phyloP scores from a whole-genome alignment of 2,113 vertebrate species.

The Myrmophylax atrothorax region DNA sequence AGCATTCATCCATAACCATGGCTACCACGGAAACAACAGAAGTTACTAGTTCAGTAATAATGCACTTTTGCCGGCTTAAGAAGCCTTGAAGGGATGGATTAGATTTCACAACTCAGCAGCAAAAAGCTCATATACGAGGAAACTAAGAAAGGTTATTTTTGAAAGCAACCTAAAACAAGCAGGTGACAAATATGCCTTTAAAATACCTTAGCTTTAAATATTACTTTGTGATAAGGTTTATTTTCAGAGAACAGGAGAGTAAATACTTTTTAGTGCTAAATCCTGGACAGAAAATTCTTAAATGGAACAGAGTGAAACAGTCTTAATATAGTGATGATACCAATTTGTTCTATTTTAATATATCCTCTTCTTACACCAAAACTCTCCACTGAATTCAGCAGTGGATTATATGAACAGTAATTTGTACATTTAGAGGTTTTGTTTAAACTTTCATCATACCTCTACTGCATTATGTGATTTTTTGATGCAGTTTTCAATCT shows the following conservation, averaged over 20 bases:
- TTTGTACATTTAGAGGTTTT: slow-evolving; percentile 82
- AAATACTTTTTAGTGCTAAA: slow-evolving; percentile 32
- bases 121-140: slow-evolving; percentile 39
- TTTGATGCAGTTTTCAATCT: slow-evolving; percentile 86
- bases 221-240: slow-evolving; percentile 7
- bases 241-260: slow-evolving; percentile 20
- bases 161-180: slow-evolving; percentile 43
- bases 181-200: background rate
- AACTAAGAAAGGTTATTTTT: slow-evolving; percentile 62
- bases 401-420: slow-evolving; percentile 77
- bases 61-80: slow-evolving; percentile 57
- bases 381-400: slow-evolving; percentile 78
- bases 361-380: slow-evolving; percentile 69
- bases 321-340: slow-evolving; percentile 57
- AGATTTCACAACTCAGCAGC: slow-evolving; percentile 53
- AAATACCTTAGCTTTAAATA: slow-evolving; percentile 15
- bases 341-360: slow-evolving; percentile 81
- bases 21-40: slow-evolving; percentile 73
- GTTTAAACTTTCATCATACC: slow-evolving; percentile 89
- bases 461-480: slow-evolving; percentile 83
- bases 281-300: slow-evolving; percentile 53
- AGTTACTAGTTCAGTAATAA: slow-evolving; percentile 64
- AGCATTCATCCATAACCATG: slow-evolving; percentile 75
- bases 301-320: slow-evolving; percentile 49
- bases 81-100: slow-evolving; percentile 67